These are phyloP conservation scores for Armadillidium nasatum DNA, from an alignment of 1,140 invertebrate species.

Conservation along the genomic window DNA sequence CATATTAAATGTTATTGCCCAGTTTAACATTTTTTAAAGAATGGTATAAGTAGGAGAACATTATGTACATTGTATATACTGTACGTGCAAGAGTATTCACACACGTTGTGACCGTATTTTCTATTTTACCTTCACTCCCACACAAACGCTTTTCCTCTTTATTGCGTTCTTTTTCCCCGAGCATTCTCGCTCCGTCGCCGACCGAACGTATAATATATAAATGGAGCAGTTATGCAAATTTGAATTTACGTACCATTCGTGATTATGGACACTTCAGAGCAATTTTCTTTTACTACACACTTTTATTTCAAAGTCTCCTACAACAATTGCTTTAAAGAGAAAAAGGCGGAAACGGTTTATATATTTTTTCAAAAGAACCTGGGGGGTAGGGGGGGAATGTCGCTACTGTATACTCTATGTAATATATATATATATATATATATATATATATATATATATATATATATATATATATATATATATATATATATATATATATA, in stretches of 20 bases:
- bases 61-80: too few relatives aligned
- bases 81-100: too few relatives aligned
- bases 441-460: too few relatives aligned
- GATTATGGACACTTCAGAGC: conserved; percentile 3
- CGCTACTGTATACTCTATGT: too few relatives aligned
- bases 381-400: too few relatives aligned
- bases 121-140: too few relatives aligned
- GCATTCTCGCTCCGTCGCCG: neutral
- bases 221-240: conserved; percentile 10
- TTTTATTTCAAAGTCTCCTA: conserved; percentile 8
- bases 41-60: neutral
- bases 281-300: neutral
- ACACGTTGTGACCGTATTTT: too few relatives aligned
- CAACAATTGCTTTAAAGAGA: neutral
- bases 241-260: conserved; percentile 4
- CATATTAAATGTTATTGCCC: conserved; percentile 10
- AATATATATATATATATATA: too few relatives aligned
- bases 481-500: too few relatives aligned
- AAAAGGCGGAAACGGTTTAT: neutral
- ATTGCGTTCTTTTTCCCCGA: neutral
- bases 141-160: too few relatives aligned
- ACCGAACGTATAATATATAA: conserved; percentile 1
- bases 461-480: too few relatives aligned
- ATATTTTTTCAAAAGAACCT: too few relatives aligned
- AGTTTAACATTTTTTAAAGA: conserved; percentile 2